Evolutionary conservation across 1,140 invertebrate species (phyloP).

Genomic region (Bombus fervidus): DNA sequence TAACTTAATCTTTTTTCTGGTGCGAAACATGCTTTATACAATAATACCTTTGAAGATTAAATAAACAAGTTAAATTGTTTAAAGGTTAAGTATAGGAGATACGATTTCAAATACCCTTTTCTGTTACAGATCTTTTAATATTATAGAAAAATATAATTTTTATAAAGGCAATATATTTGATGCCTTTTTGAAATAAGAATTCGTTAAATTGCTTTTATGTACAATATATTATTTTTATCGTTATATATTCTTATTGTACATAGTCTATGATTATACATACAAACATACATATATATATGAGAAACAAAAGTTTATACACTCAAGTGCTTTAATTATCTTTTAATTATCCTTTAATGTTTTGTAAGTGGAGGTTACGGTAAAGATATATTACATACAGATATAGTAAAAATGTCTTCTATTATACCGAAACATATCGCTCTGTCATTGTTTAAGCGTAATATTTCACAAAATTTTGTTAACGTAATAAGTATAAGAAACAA

Average conservation of each 20-base stretch:
- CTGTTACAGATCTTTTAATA: background rate
- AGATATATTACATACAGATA: background rate
- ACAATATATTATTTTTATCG: too few species aligned
- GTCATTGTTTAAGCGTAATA: background rate
- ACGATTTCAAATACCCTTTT: background rate
- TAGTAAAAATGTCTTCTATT: conserved; percentile 26
- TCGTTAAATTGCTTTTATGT: background rate
- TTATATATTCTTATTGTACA: too few species aligned
- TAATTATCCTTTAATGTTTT: background rate
- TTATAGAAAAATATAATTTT: background rate
- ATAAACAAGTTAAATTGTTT: background rate
- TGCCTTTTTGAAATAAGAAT: background rate
- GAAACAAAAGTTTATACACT: background rate
- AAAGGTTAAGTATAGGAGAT: background rate
- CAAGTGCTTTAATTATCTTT: background rate
- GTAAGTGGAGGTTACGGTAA: background rate
- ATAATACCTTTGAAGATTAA: background rate
- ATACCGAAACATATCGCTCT: background rate
- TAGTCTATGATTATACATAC: background rate
- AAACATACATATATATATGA: background rate
- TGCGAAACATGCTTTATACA: too few species aligned
- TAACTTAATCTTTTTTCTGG: background rate
- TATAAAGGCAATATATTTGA: background rate
- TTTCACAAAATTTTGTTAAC: background rate
- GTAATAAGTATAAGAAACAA: background rate